Conservation (phyloP, 2,888 invertebrate genomes). For the Notodonta ziczac region DNA sequence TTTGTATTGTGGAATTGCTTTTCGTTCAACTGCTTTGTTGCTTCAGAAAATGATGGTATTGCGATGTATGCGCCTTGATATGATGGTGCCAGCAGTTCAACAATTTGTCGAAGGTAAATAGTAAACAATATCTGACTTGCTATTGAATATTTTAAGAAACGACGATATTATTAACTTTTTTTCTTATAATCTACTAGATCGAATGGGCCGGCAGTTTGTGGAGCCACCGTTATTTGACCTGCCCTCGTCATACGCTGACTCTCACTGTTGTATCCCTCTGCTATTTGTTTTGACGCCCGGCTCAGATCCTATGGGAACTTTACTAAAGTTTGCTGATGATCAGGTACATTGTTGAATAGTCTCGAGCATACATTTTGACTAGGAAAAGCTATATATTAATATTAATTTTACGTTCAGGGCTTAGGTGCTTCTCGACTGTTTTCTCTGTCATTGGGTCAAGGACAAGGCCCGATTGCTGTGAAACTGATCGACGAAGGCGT, state of each 20-base stretch:
- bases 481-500: slow-evolving; percentile 93
- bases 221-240: slow-evolving; percentile 97
- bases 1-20: neutral
- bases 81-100: slow-evolving; percentile 92
- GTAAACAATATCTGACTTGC: slow-evolving; percentile 23
- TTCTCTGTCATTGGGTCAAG: slow-evolving; percentile 95
- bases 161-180: too few species aligned
- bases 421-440: slow-evolving; percentile 91
- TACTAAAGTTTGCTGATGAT: slow-evolving; percentile 96
- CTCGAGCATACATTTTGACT: neutral
- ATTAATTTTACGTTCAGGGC: slow-evolving; percentile 72
- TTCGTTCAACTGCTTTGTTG: neutral
- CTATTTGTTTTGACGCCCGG: slow-evolving; percentile 97
- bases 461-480: slow-evolving; percentile 95
- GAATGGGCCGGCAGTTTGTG: slow-evolving; percentile 91
- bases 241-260: slow-evolving; percentile 92
- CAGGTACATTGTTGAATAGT: slow-evolving; percentile 74
- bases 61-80: slow-evolving; percentile 94
- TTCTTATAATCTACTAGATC: slow-evolving; percentile 57
- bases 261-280: slow-evolving; percentile 93
- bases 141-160: neutral
- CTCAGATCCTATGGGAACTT: slow-evolving; percentile 95
- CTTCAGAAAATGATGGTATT: slow-evolving; percentile 89
- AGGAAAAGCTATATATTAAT: neutral
- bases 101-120: slow-evolving; percentile 86